Percentiles rank a stretch among this genome's conserved stretches.
Conservation (phyloP, 2,888 invertebrate species). For the Lordiphosa fenestrarum region DNA sequence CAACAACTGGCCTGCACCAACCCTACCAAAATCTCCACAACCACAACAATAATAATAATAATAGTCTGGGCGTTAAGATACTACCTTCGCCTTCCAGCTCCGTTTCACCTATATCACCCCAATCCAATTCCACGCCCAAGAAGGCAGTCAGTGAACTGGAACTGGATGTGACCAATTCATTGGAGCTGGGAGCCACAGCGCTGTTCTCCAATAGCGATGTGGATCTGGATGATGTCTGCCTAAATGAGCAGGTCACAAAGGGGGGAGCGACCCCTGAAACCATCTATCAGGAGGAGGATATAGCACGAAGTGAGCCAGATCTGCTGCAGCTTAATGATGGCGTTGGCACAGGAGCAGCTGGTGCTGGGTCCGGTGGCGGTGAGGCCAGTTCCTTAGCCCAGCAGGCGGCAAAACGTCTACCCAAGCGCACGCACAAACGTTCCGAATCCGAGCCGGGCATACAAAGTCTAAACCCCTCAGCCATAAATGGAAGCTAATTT, state of each 20-base stretch:
- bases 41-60: constrained; percentile 36
- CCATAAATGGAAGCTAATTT: constrained; percentile 35
- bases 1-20: constrained; percentile 12
- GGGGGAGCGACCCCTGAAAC: constrained; percentile 37
- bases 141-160: constrained; percentile 60
- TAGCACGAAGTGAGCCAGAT: constrained; percentile 80
- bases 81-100: constrained; percentile 53
- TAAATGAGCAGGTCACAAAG: constrained; percentile 86
- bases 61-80: constrained; percentile 20
- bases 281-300: constrained; percentile 76
- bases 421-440: constrained; percentile 78
- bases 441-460: constrained; percentile 80
- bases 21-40: constrained; percentile 27
- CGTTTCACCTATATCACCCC: constrained; percentile 33
- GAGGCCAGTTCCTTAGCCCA: constrained; percentile 28
- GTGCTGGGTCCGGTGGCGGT: constrained; percentile 30
- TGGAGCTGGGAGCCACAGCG: constrained; percentile 86
- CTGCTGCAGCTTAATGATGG: constrained; percentile 53
- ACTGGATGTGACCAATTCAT: constrained; percentile 75
- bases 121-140: constrained; percentile 67
- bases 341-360: constrained; percentile 5
- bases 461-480: constrained; percentile 59
- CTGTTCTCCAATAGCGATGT: constrained; percentile 94
- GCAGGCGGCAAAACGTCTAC: constrained; percentile 48
- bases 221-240: constrained; percentile 89